These are phyloP conservation scores for Myxocyprinus asiaticus DNA, from an alignment of 2,113 vertebrate species.

Conservation along the genomic window DNA sequence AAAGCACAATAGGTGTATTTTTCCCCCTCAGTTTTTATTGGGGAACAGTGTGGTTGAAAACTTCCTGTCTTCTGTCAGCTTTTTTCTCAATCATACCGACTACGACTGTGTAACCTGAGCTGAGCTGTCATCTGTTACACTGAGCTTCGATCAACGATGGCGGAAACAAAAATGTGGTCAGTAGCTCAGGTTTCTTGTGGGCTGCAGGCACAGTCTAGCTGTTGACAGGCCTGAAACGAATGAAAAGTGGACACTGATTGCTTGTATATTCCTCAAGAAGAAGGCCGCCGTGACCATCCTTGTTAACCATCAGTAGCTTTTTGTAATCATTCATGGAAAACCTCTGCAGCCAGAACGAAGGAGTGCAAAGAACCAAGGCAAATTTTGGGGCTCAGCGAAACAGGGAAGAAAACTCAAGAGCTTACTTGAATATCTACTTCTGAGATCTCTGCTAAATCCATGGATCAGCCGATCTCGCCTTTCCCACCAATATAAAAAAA, in stretches of 20 bases:
- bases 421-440: slow-evolving; percentile 57
- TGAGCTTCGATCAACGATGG: slow-evolving; percentile 26
- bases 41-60: slow-evolving; percentile 3
- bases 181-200: slow-evolving; percentile 25
- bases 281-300: background rate
- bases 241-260: background rate
- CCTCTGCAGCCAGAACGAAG: background rate
- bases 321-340: background rate
- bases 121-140: slow-evolving; percentile 30
- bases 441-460: slow-evolving; percentile 67
- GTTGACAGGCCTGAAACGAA: slow-evolving; percentile 34
- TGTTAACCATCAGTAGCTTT: background rate
- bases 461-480: slow-evolving; percentile 64
- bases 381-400: slow-evolving; percentile 29
- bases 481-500: slow-evolving; percentile 77
- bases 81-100: slow-evolving; percentile 5
- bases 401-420: slow-evolving; percentile 20
- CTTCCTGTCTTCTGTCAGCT: slow-evolving; percentile 40
- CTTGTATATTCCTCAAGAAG: slow-evolving; percentile 1
- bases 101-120: slow-evolving; percentile 15
- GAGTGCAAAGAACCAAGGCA: background rate
- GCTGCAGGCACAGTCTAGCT: background rate
- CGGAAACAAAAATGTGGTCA: slow-evolving; percentile 39
- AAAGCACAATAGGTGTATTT: slow-evolving; percentile 66
- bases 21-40: slow-evolving; percentile 46